A percentile compares a stretch with the other conserved stretches of the same genome.
phyloP scores from a whole-genome alignment of 2,888 invertebrate genomes.

The Scrobipalpa costella region DNA sequence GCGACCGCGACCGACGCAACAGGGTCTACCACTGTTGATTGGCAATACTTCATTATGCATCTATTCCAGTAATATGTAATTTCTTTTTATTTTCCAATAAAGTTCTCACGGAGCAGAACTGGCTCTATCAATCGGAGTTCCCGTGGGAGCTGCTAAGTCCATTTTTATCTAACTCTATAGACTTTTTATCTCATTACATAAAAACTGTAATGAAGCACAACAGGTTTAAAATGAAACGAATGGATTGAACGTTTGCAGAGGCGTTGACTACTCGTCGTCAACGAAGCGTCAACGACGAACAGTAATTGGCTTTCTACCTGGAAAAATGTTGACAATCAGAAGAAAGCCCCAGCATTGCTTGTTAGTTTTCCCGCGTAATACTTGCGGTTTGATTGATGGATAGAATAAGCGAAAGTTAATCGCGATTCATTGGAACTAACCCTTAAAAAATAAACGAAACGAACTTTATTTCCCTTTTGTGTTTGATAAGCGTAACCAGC shows the following conservation, averaged over 20 bases:
- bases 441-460: constrained; percentile 2
- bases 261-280: constrained; percentile 14
- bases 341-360: constrained; percentile 48
- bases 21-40: not conserved
- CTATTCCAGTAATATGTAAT: not conserved
- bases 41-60: not conserved
- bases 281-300: constrained; percentile 29
- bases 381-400: constrained; percentile 17
- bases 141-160: constrained; percentile 3
- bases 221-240: not conserved
- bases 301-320: constrained; percentile 63
- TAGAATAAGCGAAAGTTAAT: constrained; percentile 18
- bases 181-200: too few relatives aligned
- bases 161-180: constrained; percentile 7
- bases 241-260: not conserved
- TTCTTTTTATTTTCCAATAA: not conserved
- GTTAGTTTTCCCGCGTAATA: constrained; percentile 39
- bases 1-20: too few relatives aligned
- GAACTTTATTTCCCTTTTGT: too few relatives aligned
- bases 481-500: too few relatives aligned
- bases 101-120: not conserved
- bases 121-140: not conserved
- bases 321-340: constrained; percentile 57
- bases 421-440: not conserved
- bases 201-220: too few relatives aligned